Evolutionary conservation across 2,113 vertebrate species (phyloP).

Genomic region (Tetrao urogallus): DNA sequence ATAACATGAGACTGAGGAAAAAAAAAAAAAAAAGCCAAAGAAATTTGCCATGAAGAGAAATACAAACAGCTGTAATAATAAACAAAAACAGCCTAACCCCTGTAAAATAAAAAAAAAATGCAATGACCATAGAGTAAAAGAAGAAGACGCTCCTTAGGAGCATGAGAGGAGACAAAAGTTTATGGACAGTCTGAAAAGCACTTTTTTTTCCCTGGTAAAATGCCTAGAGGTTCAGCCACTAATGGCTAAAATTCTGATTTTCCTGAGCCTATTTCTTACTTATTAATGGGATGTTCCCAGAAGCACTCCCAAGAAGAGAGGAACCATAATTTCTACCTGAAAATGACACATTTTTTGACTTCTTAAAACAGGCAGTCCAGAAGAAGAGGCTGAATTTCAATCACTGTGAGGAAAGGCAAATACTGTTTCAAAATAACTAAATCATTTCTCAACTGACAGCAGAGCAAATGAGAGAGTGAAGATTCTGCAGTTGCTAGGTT

Average conservation of each 20-base stretch:
- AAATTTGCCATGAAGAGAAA: conserved; percentile 22
- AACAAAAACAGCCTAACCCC: not conserved
- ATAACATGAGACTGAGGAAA: not conserved
- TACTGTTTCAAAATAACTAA: not conserved
- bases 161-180: not conserved
- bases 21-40: conserved; percentile 5
- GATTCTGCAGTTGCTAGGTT: not conserved
- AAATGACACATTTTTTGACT: not conserved
- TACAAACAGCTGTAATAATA: not conserved
- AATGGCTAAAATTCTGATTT: not conserved
- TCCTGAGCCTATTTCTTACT: not conserved
- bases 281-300: not conserved
- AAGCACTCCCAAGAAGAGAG: not conserved
- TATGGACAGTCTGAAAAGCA: not conserved
- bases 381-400: not conserved
- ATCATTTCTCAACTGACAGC: not conserved
- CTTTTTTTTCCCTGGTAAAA: not conserved
- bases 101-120: not conserved
- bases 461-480: not conserved
- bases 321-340: not conserved
- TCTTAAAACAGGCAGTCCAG: not conserved
- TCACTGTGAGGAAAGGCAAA: not conserved
- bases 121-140: not conserved
- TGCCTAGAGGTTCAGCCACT: not conserved
- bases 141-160: not conserved